phyloP scores from a whole-genome alignment of 2,888 invertebrate genomes.

The Chloromyia formosa region DNA sequence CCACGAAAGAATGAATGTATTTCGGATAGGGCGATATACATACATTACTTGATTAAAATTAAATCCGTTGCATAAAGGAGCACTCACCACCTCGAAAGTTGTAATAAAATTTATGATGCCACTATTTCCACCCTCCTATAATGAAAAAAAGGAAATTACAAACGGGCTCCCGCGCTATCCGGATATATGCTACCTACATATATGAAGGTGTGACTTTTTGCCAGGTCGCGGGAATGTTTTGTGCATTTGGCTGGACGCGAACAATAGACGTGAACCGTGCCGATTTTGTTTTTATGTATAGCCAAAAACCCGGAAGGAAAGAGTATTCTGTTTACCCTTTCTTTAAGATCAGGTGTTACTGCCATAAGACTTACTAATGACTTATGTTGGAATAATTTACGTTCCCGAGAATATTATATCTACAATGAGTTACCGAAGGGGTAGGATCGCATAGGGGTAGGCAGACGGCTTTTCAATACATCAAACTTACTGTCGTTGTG shows the following conservation, averaged over 20 bases:
- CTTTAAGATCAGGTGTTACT: neutral
- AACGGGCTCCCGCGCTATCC: neutral
- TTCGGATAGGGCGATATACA: neutral
- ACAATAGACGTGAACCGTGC: neutral
- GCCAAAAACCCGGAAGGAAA: neutral
- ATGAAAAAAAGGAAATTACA: neutral
- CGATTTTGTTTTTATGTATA: neutral
- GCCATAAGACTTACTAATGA: conserved; percentile 9
- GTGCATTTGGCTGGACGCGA: neutral
- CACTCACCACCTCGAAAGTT: conserved; percentile 10
- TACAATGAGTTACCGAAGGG: neutral
- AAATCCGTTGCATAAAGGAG: conserved; percentile 8
- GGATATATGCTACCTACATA: neutral
- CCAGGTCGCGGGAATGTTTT: neutral
- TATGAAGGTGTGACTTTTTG: conserved; percentile 14
- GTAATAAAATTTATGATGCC: conserved; percentile 16
- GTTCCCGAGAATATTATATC: neutral
- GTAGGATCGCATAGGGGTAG: too few species aligned
- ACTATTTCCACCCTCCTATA: neutral
- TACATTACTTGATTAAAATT: conserved; percentile 25
- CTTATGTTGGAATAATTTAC: neutral
- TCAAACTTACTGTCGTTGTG: neutral
- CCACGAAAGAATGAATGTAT: neutral
- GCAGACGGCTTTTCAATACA: neutral
- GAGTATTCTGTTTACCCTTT: neutral